A percentile compares a stretch with the other conserved stretches of the same genome.
phyloP scores from a whole-genome alignment of 2,888 invertebrate species.

The Pheosia tremula region DNA sequence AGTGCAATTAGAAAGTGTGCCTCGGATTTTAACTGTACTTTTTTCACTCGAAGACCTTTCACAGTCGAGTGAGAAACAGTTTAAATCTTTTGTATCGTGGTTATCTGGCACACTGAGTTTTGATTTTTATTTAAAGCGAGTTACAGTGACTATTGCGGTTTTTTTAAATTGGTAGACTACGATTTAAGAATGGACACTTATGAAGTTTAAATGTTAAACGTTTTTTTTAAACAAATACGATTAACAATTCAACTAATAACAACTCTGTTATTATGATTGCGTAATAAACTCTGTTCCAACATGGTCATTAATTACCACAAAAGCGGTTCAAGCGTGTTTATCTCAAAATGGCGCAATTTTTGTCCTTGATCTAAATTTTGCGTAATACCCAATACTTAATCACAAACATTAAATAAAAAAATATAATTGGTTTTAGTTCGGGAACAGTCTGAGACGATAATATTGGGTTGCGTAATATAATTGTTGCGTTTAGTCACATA shows the following conservation, averaged over 20 bases:
- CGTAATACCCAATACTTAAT: neutral
- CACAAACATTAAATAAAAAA: too few species aligned
- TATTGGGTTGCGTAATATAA: too few species aligned
- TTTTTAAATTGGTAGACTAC: too few species aligned
- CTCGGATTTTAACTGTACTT: constrained; percentile 44
- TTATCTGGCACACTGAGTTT: constrained; percentile 1
- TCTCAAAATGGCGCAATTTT: constrained; percentile 9
- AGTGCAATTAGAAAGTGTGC: constrained; percentile 47
- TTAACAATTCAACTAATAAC: too few species aligned
- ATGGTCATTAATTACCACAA: neutral
- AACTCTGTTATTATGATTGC: neutral
- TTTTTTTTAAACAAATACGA: too few species aligned
- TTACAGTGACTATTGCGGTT: too few species aligned
- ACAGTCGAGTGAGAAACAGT: constrained; percentile 20
- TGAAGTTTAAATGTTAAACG: too few species aligned
- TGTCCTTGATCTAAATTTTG: constrained; percentile 40
- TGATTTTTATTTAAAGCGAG: too few species aligned
- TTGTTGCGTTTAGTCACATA: too few species aligned
- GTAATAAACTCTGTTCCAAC: constrained; percentile 1
- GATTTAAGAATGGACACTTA: too few species aligned
- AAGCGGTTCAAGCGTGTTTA: neutral
- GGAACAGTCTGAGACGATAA: too few species aligned
- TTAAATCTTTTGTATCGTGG: constrained; percentile 15
- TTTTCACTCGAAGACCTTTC: constrained; percentile 49
- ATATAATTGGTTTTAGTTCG: neutral